phyloP scores from a whole-genome alignment of 2,113 vertebrate species.

The Prunella fulvescens region DNA sequence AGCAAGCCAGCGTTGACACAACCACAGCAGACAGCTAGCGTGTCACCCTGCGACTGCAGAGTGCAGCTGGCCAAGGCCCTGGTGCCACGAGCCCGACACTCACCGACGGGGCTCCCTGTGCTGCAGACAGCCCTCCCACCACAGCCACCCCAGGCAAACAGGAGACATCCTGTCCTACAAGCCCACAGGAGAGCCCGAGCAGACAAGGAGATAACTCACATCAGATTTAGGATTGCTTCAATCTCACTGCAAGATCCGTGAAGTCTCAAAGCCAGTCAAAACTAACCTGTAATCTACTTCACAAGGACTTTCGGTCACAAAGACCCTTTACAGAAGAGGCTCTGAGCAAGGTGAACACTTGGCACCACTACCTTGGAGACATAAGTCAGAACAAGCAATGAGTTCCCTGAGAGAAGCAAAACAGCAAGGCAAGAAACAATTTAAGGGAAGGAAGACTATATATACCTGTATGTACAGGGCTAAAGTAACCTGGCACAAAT shows the following conservation, averaged over 20 bases:
- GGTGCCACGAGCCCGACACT: not conserved
- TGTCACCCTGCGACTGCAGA: not conserved
- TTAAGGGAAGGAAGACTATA: not conserved
- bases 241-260: not conserved
- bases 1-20: not conserved
- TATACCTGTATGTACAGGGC: not conserved
- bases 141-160: not conserved
- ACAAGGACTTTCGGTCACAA: not conserved
- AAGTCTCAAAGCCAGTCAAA: not conserved
- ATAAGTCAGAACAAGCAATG: not conserved
- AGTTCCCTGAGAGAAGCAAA: not conserved
- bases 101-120: accelerated
- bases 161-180: not conserved
- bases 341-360: not conserved
- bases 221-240: not conserved
- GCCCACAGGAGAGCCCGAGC: not conserved
- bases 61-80: not conserved
- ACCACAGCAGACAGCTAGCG: conserved; percentile 8
- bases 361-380: not conserved
- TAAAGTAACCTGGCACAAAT: not conserved
- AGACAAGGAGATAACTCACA: not conserved
- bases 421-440: not conserved
- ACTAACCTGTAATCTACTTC: not conserved
- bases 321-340: not conserved
- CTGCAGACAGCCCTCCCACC: not conserved